phyloP scores from a whole-genome alignment of 2,113 vertebrate genomes.

The Pachyramphus minor region DNA sequence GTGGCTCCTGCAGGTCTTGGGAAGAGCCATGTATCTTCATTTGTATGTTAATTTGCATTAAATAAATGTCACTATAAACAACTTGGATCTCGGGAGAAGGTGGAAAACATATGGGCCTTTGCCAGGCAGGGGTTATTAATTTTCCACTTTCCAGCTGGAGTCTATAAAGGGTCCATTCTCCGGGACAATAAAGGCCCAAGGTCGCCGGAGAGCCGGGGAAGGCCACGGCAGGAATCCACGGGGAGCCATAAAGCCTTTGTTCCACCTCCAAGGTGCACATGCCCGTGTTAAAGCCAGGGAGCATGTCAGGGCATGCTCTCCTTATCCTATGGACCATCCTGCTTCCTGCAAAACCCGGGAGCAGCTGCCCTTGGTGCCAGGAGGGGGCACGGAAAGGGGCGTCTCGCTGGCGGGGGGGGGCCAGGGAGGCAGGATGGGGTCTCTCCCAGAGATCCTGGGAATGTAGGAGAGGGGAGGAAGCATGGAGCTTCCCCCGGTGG shows the following conservation, averaged over 20 bases:
- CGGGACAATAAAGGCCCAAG: constrained; percentile 65
- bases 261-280: neutral
- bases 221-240: neutral
- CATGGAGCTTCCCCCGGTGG: fast-evolving
- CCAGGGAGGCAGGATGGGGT: neutral
- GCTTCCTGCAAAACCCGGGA: neutral
- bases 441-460: neutral
- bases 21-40: constrained; percentile 63
- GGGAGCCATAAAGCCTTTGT: neutral
- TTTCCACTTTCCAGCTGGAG: constrained; percentile 76
- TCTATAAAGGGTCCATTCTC: constrained; percentile 67
- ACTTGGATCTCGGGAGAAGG: constrained; percentile 38
- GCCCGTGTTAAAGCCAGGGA: neutral
- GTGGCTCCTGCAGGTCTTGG: neutral
- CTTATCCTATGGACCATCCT: neutral
- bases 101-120: constrained; percentile 67
- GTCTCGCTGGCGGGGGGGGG: neutral
- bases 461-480: neutral
- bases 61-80: constrained; percentile 66
- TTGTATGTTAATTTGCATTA: constrained; percentile 65
- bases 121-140: constrained; percentile 70
- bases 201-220: constrained; percentile 35
- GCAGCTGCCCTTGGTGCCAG: neutral
- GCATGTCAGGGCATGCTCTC: neutral
- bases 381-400: neutral